Base-by-base conservation (phyloP, 2,888 invertebrate species). In the Drosophila gaucha region DNA sequence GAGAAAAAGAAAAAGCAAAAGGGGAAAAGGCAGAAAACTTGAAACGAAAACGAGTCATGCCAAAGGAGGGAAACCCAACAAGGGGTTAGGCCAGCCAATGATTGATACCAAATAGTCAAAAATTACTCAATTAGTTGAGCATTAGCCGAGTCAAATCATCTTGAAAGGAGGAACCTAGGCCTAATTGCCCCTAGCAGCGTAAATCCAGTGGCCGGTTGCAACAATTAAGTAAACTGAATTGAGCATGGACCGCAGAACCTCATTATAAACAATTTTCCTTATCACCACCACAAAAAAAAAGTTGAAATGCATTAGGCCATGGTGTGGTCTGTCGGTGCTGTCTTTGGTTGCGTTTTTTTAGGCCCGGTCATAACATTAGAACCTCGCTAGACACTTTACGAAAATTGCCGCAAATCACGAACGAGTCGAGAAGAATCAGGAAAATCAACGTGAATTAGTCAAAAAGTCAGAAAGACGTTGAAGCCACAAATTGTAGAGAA, bases 371-470 rank as follows among this genome's bases (percentile, higher is more conserved):
- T 82, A 73, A 78, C 87, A 89, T 89, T 89, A 89, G 87, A 87
- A 79, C 87, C 88, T 87, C 62, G 69, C 65, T 78, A 89, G 87
- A 89, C 89, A 89, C 88, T 87, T 89, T 83, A 86, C 77, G 55
- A 83, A 88, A 88, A 88, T 89, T 88, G 78, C 88, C 73, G 79
- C 82, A 80, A 83, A 80, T 80, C 86, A 83, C 84, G 74, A 76
- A 44, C 52, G 33, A 20, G 33, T 59, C 22, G 22, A 38, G 47
- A 22, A 18, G 30, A 57, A 46, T 59, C n/a, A 38, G 54, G 51
- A 63, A 60, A 73, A 67, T 74, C 74, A 74, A 80, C 73, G 72
- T 85, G 79, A 79, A 82, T 85, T 85, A 82, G 77, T 69, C 62
- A 76, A 78, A 76, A 38, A 30, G 49, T 41, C 36, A 62, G 44